These are phyloP conservation scores for Anolis carolinensis DNA, from an alignment of 2,113 vertebrate genomes.

Conservation along the genomic window DNA sequence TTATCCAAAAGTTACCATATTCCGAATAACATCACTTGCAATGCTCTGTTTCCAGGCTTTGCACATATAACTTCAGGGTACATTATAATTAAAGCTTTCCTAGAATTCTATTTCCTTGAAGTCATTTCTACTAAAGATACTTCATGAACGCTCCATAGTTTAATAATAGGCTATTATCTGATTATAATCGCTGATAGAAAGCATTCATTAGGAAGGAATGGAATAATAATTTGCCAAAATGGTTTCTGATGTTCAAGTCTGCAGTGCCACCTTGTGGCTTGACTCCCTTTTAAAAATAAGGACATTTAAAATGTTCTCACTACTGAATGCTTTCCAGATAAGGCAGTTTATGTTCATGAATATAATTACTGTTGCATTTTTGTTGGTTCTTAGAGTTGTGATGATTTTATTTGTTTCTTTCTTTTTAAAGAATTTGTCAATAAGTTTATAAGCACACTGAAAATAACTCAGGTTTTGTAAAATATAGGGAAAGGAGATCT, in stretches of 20 bases:
- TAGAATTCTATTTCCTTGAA: background rate
- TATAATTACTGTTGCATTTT: background rate
- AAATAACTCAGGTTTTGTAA: too few species aligned
- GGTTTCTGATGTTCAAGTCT: background rate
- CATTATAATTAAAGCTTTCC: background rate
- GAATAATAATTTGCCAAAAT: rapidly evolving
- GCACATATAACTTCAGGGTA: background rate
- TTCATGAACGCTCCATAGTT: background rate
- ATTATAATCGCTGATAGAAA: background rate
- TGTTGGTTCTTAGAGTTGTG: too few species aligned
- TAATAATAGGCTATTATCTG: background rate
- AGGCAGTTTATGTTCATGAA: background rate
- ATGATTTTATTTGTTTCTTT: too few species aligned
- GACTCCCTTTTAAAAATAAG: background rate
- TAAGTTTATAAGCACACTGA: too few species aligned
- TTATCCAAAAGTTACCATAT: too few species aligned
- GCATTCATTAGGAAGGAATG: background rate
- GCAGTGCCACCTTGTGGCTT: constrained; percentile 48
- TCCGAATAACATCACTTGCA: too few species aligned
- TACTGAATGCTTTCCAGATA: background rate
- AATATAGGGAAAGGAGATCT: too few species aligned
- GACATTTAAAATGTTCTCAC: background rate
- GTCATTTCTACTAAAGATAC: background rate
- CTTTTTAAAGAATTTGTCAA: too few species aligned
- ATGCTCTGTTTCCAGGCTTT: too few species aligned